Base-by-base conservation (phyloP, 30 jellyfish, hydroid and myxozoan species). In the Pelagia noctiluca region DNA sequence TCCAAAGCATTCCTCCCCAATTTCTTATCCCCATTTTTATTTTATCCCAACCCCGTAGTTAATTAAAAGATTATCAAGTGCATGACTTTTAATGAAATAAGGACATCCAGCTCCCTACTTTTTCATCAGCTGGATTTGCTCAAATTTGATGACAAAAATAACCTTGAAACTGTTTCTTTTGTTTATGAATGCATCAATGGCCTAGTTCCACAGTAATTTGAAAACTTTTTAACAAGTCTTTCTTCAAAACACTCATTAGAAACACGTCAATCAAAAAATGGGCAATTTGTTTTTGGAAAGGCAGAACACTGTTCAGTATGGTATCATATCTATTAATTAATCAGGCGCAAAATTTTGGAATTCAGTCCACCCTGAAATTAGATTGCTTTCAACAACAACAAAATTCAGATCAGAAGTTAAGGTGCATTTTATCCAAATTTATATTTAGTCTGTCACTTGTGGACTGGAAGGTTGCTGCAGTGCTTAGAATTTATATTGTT, bases 81-180 rank as follows among this genome's bases (percentile, higher is more conserved):
- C 68, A 52, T 52, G 68, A 52, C 68, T 52, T 52, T 52, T 4
- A 52, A 52, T 52, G 68, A 52, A 10, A 52, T 52, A 52, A 52
- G 68, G 68, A 52, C 68, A 3, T 30, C 68, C 68, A 52, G 68
- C 26, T 52, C 68, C 68, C 68, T 30, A 52, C 68, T 52, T 52
- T 52, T 52, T 52, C 68, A 52, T 52, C 68, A 52, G 68, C 68
- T 52, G 68, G 68, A 52, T 10, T 52, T 52, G 68, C 68, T 52
- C 26, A 52, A 52, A 52, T 30, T 19, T 52, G 68, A 52, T 52
- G 28, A 52, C 68, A 52, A 10, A 52, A 52, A 52, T 52, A 52
- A 52, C 26, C 68, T 52, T 52, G 68, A 52, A 52, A 52, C 21
- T 52, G 68, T 19, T 52, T 52, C 68, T 52, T 52, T 52, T 52